phyloP scores from a whole-genome alignment of 2,888 invertebrate species.

The Dorcus hopei region DNA sequence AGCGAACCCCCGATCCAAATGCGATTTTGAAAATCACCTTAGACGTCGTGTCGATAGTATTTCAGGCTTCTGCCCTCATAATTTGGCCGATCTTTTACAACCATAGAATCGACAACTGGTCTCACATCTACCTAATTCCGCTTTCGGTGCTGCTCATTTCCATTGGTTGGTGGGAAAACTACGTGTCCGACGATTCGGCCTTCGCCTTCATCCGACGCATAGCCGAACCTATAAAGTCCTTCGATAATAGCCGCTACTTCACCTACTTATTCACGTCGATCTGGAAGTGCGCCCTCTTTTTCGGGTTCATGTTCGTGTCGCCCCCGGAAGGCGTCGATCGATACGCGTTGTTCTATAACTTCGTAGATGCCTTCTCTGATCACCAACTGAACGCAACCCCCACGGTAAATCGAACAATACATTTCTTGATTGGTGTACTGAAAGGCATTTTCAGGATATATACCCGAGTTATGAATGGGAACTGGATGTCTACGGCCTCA shows the following conservation, averaged over 20 bases:
- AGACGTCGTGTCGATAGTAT: constrained; percentile 60
- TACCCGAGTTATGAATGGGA: constrained; percentile 23
- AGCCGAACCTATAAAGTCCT: constrained; percentile 42
- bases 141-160: constrained; percentile 66
- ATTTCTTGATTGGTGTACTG: neutral
- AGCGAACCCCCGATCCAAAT: too few species aligned
- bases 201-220: constrained; percentile 42
- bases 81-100: constrained; percentile 61
- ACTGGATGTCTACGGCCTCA: constrained; percentile 20
- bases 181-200: constrained; percentile 51
- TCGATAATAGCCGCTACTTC: constrained; percentile 58
- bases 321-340: constrained; percentile 51
- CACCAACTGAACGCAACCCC: constrained; percentile 51
- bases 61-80: constrained; percentile 65
- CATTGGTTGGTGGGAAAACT: constrained; percentile 84
- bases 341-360: constrained; percentile 51
- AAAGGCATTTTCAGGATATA: constrained; percentile 21
- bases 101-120: too few species aligned
- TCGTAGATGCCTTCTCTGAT: constrained; percentile 53
- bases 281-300: constrained; percentile 75
- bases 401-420: constrained; percentile 32
- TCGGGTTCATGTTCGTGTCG: constrained; percentile 55
- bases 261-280: constrained; percentile 70
- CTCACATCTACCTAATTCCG: constrained; percentile 51
- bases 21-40: too few species aligned